Evolutionary conservation across 2,113 vertebrate genomes (phyloP).

Genomic region (Toxostoma redivivum): DNA sequence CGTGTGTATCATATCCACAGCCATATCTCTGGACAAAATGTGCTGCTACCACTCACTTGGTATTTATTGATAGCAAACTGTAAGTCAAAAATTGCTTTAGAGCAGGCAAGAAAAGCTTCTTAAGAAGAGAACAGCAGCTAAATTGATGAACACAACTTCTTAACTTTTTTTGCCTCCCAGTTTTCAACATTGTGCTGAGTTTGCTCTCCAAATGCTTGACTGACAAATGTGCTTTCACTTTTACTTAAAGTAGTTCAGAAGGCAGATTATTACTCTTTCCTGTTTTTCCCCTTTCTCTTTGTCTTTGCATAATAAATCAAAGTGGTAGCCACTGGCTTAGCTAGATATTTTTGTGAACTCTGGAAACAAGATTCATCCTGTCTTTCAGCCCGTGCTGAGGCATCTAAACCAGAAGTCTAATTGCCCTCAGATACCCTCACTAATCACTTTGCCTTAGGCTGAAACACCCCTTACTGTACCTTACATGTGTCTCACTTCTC

Average conservation of each 20-base stretch:
- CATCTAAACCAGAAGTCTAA: background rate
- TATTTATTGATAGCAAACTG: background rate
- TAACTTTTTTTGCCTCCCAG: background rate
- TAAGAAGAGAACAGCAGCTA: background rate
- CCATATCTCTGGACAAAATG: background rate
- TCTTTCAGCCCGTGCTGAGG: background rate
- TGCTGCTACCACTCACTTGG: background rate
- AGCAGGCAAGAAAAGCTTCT: background rate
- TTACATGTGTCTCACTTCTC: background rate
- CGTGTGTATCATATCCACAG: background rate
- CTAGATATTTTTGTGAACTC: background rate
- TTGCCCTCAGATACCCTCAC: background rate
- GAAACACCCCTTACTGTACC: background rate
- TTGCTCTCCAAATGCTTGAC: background rate
- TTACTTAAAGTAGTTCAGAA: background rate
- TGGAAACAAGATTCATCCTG: background rate
- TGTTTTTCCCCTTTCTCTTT: background rate
- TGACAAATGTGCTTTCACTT: conserved; percentile 11
- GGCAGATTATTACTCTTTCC: background rate
- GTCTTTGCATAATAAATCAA: background rate
- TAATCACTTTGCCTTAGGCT: background rate
- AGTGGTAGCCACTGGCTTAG: background rate
- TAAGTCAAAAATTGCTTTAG: background rate
- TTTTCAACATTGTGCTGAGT: background rate
- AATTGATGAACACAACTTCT: background rate